Percentiles rank a stretch among this genome's conserved stretches.
Evolutionary conservation across 2,113 vertebrate species (phyloP).

Genomic region (Erythrocebus patas): DNA sequence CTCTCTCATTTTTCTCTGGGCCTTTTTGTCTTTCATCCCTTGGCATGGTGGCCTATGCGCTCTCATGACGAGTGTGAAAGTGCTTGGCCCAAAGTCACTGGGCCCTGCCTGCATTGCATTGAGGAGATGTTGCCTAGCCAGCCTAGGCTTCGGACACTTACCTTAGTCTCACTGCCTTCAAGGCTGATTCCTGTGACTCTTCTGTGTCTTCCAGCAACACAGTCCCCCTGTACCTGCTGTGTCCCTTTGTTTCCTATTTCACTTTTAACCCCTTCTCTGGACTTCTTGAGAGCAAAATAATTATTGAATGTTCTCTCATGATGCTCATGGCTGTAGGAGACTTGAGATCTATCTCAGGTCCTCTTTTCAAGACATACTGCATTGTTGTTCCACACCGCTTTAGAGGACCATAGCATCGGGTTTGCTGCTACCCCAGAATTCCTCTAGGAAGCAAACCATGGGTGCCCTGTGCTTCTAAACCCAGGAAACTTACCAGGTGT

Average conservation of each 20-base stretch:
- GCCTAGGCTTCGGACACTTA: background rate
- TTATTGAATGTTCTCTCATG: background rate
- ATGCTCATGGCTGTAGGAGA: background rate
- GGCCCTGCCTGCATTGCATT: fast-evolving
- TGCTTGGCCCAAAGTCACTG: background rate
- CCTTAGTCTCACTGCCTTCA: background rate
- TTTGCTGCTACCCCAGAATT: background rate
- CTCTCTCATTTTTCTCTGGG: background rate
- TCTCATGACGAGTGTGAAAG: background rate
- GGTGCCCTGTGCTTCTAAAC: background rate
- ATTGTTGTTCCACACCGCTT: background rate
- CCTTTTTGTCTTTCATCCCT: background rate
- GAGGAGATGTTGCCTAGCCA: background rate
- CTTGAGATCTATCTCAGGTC: background rate
- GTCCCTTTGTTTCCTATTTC: background rate
- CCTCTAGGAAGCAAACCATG: background rate
- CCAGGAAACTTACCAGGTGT: background rate
- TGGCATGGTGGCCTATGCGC: background rate
- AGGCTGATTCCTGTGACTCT: background rate
- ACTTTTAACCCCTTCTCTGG: background rate
- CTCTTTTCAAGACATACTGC: background rate
- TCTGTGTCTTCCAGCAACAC: background rate
- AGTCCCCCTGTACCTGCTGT: fast-evolving
- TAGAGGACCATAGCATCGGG: background rate
- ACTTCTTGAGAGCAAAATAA: background rate